These are phyloP conservation scores for Rhabdomys pumilio DNA, from an alignment of 2,797 vertebrate species.

Conservation along the genomic window DNA sequence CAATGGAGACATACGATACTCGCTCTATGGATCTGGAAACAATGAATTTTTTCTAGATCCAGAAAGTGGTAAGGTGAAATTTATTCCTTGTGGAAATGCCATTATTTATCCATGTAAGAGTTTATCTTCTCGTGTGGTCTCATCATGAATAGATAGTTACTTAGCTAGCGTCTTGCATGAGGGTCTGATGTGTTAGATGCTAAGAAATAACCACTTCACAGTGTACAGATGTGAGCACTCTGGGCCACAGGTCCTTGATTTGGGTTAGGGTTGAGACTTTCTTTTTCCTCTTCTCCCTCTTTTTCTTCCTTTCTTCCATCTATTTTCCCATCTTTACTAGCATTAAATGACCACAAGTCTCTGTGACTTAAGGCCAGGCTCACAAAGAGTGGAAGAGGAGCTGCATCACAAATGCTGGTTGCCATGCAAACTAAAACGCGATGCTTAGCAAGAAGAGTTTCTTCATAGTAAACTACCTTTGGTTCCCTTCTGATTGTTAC, in stretches of 20 bases:
- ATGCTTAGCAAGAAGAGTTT: neutral
- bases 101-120: constrained; percentile 16
- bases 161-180: neutral
- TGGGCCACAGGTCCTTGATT: neutral
- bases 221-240: neutral
- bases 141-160: neutral
- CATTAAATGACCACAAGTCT: neutral
- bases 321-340: neutral
- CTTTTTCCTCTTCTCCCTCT: neutral
- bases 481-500: neutral
- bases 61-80: constrained; percentile 92
- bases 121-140: neutral
- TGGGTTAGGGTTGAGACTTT: neutral
- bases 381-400: neutral
- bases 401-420: neutral
- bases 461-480: constrained; percentile 15
- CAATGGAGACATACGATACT: constrained; percentile 95
- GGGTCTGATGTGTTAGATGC: neutral
- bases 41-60: constrained; percentile 95
- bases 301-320: neutral
- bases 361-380: neutral
- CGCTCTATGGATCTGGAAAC: constrained; percentile 94
- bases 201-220: neutral
- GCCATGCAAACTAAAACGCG: neutral
- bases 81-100: constrained; percentile 56